A percentile compares a stretch with the other conserved stretches of the same genome.
Conservation (phyloP, 37 sponge, comb jelly and placozoan genomes). For the Bolinopsis microptera region DNA sequence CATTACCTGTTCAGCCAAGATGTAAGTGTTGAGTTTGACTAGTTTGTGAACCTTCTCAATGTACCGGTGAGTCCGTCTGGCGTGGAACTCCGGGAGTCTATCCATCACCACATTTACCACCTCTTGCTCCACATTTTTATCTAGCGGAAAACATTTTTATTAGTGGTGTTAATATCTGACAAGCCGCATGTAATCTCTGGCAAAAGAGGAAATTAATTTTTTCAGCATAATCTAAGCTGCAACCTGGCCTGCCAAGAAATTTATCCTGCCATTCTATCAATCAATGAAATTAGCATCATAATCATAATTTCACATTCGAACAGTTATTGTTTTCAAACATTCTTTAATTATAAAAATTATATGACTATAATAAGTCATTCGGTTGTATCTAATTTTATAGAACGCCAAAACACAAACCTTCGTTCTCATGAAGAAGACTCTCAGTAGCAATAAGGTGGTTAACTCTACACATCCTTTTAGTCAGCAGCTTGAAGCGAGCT, state of each 20-base stretch:
- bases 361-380: no score
- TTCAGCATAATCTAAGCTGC: no score
- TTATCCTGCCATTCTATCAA: no score
- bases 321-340: no score
- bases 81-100: background rate
- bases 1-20: constrained; percentile 29
- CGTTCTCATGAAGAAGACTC: background rate
- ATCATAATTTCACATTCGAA: no score
- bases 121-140: background rate
- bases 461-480: background rate
- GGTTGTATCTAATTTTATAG: no score
- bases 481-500: constrained; percentile 21
- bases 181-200: no score
- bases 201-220: no score
- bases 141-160: no score
- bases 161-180: background rate
- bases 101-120: background rate
- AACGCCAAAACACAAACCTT: constrained; percentile 18
- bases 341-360: no score
- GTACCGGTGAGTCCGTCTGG: background rate
- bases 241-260: no score
- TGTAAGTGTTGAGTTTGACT: constrained; percentile 54
- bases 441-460: background rate
- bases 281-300: no score
- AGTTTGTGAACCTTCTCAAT: constrained; percentile 35